A percentile compares a stretch with the other conserved stretches of the same genome.
Conservation (phyloP, 1,140 invertebrate species). For the Onthophagus taurus region DNA sequence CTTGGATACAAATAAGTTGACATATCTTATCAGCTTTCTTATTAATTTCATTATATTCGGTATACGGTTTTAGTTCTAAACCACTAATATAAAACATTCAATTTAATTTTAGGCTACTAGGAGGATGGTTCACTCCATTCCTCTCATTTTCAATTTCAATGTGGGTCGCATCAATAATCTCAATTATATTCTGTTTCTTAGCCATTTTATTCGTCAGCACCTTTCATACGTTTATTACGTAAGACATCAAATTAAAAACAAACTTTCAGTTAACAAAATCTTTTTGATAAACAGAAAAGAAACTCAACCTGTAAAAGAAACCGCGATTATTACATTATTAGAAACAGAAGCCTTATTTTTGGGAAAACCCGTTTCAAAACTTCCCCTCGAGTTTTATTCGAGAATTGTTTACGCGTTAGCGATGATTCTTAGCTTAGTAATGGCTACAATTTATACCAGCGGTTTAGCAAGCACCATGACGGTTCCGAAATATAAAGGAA, state of each 20-base stretch:
- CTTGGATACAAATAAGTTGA: too few relatives aligned
- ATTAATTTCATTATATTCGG: too few relatives aligned
- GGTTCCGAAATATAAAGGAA: constrained; percentile 9
- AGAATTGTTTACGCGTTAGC: constrained; percentile 5
- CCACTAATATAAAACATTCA: too few relatives aligned
- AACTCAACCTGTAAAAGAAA: constrained; percentile 1
- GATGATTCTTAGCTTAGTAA: neutral
- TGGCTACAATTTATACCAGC: constrained; percentile 1
- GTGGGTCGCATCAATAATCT: neutral
- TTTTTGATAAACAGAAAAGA: too few relatives aligned
- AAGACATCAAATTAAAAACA: too few relatives aligned
- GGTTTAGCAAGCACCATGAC: constrained; percentile 9
- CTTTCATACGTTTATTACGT: too few relatives aligned
- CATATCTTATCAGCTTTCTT: too few relatives aligned
- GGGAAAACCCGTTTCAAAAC: neutral
- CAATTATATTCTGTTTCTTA: too few relatives aligned
- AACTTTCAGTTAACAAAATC: too few relatives aligned
- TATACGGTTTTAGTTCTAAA: too few relatives aligned
- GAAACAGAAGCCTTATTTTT: constrained; percentile 8
- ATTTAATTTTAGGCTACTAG: constrained; percentile 2
- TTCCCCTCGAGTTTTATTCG: neutral
- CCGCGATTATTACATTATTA: neutral
- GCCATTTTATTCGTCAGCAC: too few relatives aligned
- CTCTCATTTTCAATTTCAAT: neutral
- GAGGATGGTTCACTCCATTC: constrained; percentile 3